A percentile compares a stretch with the other conserved stretches of the same genome.
These are phyloP conservation scores for Chlorocebus sabaeus DNA, from an alignment of 2,113 vertebrate species.

Conservation along the genomic window DNA sequence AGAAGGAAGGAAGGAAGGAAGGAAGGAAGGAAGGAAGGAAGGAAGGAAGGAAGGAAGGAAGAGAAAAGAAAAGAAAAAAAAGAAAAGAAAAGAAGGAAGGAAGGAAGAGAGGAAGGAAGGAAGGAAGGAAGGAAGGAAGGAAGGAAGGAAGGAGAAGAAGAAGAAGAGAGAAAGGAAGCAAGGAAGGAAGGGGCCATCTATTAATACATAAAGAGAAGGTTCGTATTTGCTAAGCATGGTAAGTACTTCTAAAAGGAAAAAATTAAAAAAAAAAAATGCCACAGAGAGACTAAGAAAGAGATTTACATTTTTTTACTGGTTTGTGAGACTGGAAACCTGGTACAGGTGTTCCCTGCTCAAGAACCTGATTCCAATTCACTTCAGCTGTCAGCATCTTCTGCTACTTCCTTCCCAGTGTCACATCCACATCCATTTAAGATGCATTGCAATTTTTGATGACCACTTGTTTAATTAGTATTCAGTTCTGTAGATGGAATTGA, in stretches of 20 bases:
- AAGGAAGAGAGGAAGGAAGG: rapidly evolving
- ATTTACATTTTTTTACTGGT: background rate
- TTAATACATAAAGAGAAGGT: background rate
- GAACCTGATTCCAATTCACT: background rate
- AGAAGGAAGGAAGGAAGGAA: too few relatives aligned
- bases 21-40: too few relatives aligned
- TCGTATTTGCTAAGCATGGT: background rate
- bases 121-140: rapidly evolving
- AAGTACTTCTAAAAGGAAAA: background rate
- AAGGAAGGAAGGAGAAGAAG: too few relatives aligned
- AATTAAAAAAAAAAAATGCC: background rate
- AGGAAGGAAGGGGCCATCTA: background rate
- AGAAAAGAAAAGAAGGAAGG: too few relatives aligned
- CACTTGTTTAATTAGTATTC: background rate
- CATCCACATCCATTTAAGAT: background rate
- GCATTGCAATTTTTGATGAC: background rate
- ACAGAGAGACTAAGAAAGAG: background rate
- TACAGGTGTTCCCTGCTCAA: too few relatives aligned
- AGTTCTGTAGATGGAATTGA: background rate
- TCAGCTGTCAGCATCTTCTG: background rate
- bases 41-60: too few relatives aligned
- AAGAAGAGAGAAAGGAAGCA: background rate
- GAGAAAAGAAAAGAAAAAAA: too few relatives aligned
- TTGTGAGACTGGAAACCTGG: background rate
- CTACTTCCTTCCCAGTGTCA: background rate